These are phyloP conservation scores for Thelaira solivaga DNA, from an alignment of 2,888 invertebrate genomes.

Conservation along the genomic window DNA sequence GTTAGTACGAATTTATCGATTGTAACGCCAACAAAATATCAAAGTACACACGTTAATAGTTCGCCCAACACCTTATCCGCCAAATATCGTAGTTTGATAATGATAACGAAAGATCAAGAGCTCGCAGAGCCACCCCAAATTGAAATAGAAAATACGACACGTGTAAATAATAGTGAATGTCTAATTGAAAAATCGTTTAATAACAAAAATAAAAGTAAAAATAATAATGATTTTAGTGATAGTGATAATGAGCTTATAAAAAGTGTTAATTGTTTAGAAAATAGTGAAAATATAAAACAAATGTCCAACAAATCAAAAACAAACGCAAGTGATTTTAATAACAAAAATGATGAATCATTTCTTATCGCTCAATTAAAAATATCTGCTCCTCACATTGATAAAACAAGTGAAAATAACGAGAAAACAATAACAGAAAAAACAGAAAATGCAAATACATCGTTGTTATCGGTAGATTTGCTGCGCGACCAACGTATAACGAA, in stretches of 20 bases:
- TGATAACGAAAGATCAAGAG: slow-evolving; percentile 87
- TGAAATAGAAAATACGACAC: slow-evolving; percentile 63
- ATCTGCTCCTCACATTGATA: slow-evolving; percentile 43
- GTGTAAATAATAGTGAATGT: slow-evolving; percentile 57
- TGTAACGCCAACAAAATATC: slow-evolving; percentile 47
- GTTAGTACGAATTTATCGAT: slow-evolving; percentile 16
- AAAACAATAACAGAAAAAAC: slow-evolving; percentile 29
- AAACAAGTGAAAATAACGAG: slow-evolving; percentile 36
- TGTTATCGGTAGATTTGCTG: slow-evolving; percentile 66
- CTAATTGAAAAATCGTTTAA: slow-evolving; percentile 16
- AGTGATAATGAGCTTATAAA: slow-evolving; percentile 4
- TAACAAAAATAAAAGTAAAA: slow-evolving; percentile 14
- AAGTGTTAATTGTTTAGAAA: slow-evolving; percentile 31
- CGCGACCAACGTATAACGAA: slow-evolving; percentile 63
- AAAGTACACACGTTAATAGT: slow-evolving; percentile 78
- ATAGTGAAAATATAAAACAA: slow-evolving; percentile 54
- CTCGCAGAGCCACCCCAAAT: slow-evolving; percentile 63
- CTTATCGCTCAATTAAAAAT: slow-evolving; percentile 46
- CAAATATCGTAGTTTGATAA: slow-evolving; percentile 91
- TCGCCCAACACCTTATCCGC: slow-evolving; percentile 77
- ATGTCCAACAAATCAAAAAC: slow-evolving; percentile 41
- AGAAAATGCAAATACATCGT: slow-evolving; percentile 21
- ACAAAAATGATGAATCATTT: slow-evolving; percentile 54
- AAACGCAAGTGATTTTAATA: slow-evolving; percentile 47
- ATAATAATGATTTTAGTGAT: slow-evolving; percentile 14